Evolutionary conservation across 2,797 vertebrate genomes (phyloP).

Genomic region (Molossus molossus): DNA sequence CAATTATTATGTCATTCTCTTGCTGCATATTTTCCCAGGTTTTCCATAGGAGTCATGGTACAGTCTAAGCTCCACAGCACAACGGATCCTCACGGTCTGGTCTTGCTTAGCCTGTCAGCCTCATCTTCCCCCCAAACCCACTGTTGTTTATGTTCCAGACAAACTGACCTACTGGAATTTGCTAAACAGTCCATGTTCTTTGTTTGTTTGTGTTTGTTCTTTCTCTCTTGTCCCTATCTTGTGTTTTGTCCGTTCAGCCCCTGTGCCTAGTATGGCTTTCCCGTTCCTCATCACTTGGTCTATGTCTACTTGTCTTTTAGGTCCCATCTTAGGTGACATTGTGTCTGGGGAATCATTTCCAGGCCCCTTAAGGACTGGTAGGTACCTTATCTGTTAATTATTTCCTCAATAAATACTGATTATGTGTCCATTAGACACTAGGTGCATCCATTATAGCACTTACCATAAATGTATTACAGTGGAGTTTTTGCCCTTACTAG

Average conservation of each 20-base stretch:
- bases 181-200: not conserved
- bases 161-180: not conserved
- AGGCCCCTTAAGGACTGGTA: not conserved
- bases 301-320: not conserved
- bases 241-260: not conserved
- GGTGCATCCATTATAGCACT: not conserved
- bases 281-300: not conserved
- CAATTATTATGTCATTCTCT: not conserved
- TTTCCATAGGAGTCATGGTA: not conserved
- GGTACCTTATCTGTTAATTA: not conserved
- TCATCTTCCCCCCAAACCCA: not conserved
- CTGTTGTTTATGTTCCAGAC: not conserved
- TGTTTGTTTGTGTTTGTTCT: too few relatives aligned
- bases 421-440: not conserved
- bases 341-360: not conserved
- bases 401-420: conserved; percentile 39
- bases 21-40: not conserved
- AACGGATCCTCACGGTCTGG: not conserved
- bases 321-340: not conserved
- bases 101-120: not conserved
- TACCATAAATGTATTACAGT: not conserved
- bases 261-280: not conserved
- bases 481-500: not conserved
- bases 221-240: not conserved
- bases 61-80: not conserved